Evolutionary conservation across 1,140 invertebrate species (phyloP), one percentile per base, ranked within the genome.

Genomic region (Dryas iulia): DNA sequence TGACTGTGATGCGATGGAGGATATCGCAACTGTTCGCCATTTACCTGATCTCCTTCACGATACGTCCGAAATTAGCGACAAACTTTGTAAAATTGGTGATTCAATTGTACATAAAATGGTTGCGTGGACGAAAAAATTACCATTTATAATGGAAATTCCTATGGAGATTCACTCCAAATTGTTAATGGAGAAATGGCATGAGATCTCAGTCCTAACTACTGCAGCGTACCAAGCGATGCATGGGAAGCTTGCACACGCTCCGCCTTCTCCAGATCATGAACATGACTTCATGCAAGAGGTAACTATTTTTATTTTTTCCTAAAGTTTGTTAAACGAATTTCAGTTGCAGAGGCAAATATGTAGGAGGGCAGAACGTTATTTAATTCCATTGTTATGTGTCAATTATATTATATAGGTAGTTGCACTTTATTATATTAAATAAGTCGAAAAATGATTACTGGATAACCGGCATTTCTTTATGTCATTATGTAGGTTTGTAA

Each of bases 161-260:
- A 96, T 98, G 68, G 97, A 98, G 92, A 96, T 98, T 71, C 97
- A 98, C 86, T 98, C 98, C 59, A 96, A 97, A 90, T 93, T 99
- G 72, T 94, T 99, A 71, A 99, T 98, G 72, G 97, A 98, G 89
- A 98, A 99, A 90, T 99, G 98, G 98, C 98, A 99, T 88, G 97
- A 98, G 93, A 95, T 99, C 64, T 94, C 98, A 72, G 97, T 99
- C 62, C 93, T 99, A 68, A 98, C 97, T 33, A 98, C 97, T 21
- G 97, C 97, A 54, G 97, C 97, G 30, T 98, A 98, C 84, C 97
- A 98, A 83, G 97, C 97, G 57, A 97, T 98, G 92, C 96, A 97
- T 74, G 96, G 96, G 68, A 94, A 93, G 73, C 92, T 93, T 10
- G 89, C 91, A 52, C 86, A 93, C 92, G 78, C 93, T 93, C 80